Percentiles rank a stretch among this genome's conserved stretches.
Evolutionary conservation across 2,113 vertebrate genomes (phyloP).

Genomic region (Marcusenius ussheri): DNA sequence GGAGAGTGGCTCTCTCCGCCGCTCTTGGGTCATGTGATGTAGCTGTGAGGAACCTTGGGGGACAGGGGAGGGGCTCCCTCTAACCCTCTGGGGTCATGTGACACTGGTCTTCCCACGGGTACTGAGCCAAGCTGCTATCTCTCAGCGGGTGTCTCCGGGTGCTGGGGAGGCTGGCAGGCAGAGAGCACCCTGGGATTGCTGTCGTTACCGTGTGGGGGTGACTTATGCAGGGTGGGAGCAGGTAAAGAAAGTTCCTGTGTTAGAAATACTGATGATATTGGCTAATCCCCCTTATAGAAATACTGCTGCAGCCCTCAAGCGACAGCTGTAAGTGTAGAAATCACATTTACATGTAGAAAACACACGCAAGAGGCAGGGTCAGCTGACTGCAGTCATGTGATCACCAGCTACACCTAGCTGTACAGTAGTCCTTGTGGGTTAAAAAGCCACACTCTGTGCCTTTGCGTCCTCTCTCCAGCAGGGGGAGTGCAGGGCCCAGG

Average conservation of each 20-base stretch:
- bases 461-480: background rate
- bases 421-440: background rate
- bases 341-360: background rate
- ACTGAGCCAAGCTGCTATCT: background rate
- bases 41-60: background rate
- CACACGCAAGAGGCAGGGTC: background rate
- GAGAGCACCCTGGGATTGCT: background rate
- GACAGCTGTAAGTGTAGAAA: background rate
- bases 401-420: background rate
- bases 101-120: background rate
- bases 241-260: background rate
- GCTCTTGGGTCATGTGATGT: background rate
- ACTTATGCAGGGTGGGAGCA: background rate
- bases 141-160: background rate
- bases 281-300: background rate
- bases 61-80: background rate
- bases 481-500: background rate
- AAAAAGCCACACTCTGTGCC: background rate
- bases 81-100: background rate
- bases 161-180: background rate
- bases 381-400: background rate
- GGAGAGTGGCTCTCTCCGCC: background rate
- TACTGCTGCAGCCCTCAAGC: background rate
- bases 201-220: background rate
- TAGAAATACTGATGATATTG: background rate